Base-by-base conservation (phyloP, 1,140 invertebrate species). In the Philaenus spumarius region DNA sequence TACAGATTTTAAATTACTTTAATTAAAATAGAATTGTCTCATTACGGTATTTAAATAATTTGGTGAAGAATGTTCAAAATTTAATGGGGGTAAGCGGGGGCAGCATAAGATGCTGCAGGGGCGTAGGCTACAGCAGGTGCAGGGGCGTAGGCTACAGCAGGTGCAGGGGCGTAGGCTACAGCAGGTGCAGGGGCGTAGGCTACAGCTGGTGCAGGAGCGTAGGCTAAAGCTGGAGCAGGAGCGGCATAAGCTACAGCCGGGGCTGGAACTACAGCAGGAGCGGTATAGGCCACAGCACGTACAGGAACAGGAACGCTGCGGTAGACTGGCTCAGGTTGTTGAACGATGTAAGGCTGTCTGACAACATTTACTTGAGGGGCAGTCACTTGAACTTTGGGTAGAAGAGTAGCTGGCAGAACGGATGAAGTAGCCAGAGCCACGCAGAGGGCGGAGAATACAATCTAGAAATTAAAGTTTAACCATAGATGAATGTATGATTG, bases 321-420 rank as follows among this genome's bases (percentile, higher is more conserved):
- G 62, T 63, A 64, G 17, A 60, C 61, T 35, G 60, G 60, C 15
- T 68, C 68, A 30, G 65, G 59, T 42, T 71, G 64, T 1, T 64
- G 53, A 5, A 70, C 60, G 23, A 67, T 62, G 48, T 65, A 59
- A 6, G 66, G 67, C 52, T 69, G 69, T 37, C 55, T 64, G 62
- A 71, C 64, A 9, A 69, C 62, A 1, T 61, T 68, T 14, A 69
- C 64, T 47, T 69, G 61, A n/a, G 68, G 54, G 4, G 69, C 60
- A 14, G 61, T 61, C 4, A 67, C 58, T 11, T 63, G 43, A 5
- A 71, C 68, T 50, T 64, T 69, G 43, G 68, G 62, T n/a, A 67
- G 43, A 20, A 70, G 62, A 9, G 68, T 63, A 12, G 66, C 62
- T 19, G 62, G 39, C 11, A 68, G 40, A 9, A 61, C 59, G 11